phyloP scores from a whole-genome alignment of 2,113 vertebrate species.

The Cebidichthys violaceus region DNA sequence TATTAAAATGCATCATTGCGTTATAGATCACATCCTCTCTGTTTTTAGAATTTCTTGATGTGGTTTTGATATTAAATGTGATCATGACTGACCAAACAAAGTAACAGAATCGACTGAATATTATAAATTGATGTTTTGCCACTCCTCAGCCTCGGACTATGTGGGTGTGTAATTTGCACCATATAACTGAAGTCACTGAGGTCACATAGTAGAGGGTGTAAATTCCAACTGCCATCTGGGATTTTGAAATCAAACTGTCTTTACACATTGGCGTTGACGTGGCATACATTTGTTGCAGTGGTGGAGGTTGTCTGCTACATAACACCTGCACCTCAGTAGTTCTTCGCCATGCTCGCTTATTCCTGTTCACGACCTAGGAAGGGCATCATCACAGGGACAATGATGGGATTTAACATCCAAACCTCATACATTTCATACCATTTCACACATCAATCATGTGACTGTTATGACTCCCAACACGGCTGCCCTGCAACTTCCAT shows the following conservation, averaged over 20 bases:
- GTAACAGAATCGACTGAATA: background rate
- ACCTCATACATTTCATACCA: conserved; percentile 6
- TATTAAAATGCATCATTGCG: background rate
- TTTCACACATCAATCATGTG: conserved; percentile 38
- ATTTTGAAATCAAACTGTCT: background rate
- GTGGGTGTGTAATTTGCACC: background rate
- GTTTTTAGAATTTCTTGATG: background rate
- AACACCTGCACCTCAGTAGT: background rate
- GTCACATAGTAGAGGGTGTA: background rate
- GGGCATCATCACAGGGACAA: background rate
- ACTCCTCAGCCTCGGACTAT: background rate
- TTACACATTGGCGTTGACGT: background rate
- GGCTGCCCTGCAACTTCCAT: conserved; percentile 8
- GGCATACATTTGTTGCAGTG: conserved; percentile 1
- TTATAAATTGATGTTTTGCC: conserved; percentile 4
- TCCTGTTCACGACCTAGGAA: background rate
- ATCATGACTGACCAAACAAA: background rate
- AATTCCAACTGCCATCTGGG: background rate
- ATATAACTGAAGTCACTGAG: background rate
- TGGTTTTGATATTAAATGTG: background rate
- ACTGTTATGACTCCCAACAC: conserved; percentile 22
- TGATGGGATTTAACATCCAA: background rate
- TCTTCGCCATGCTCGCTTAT: background rate
- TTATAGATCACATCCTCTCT: background rate
- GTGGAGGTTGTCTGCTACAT: background rate